Conservation (phyloP, 2,113 vertebrate genomes). For the Willisornis vidua region DNA sequence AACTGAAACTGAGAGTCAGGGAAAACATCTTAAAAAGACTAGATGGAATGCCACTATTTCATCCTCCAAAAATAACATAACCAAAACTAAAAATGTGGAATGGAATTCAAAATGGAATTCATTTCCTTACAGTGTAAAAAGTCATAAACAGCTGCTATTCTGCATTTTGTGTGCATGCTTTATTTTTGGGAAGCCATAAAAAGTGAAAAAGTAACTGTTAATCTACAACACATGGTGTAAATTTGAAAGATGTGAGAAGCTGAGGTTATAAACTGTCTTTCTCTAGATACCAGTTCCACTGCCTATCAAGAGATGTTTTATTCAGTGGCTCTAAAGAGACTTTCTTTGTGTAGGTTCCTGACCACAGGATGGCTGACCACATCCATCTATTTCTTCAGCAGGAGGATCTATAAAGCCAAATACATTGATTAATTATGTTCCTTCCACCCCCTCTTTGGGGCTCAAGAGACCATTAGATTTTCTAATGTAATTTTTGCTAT, state of each 20-base stretch:
- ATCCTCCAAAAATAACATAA: slow-evolving; percentile 62
- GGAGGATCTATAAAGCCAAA: neutral
- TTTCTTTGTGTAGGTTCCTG: neutral
- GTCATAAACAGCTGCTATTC: slow-evolving; percentile 57
- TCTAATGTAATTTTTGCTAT: neutral
- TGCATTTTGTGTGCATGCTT: slow-evolving; percentile 36
- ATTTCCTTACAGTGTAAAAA: slow-evolving; percentile 57
- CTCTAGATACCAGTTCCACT: neutral
- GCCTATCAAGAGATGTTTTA: neutral
- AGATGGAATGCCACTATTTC: slow-evolving; percentile 41
- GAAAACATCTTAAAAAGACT: slow-evolving; percentile 35
- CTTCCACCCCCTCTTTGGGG: neutral
- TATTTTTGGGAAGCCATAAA: slow-evolving; percentile 24
- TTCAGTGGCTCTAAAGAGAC: neutral
- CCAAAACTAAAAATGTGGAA: slow-evolving; percentile 66
- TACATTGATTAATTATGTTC: neutral
- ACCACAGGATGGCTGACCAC: neutral
- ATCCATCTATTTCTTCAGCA: neutral
- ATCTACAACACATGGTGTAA: slow-evolving; percentile 12
- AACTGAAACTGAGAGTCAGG: slow-evolving; percentile 17
- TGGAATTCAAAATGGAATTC: slow-evolving; percentile 65
- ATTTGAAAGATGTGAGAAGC: slow-evolving; percentile 2
- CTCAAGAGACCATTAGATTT: neutral
- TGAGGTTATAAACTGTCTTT: slow-evolving; percentile 31
- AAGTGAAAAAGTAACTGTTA: slow-evolving; percentile 32